These are phyloP conservation scores for Eupithecia dodoneata DNA, from an alignment of 2,888 invertebrate genomes.

Conservation along the genomic window DNA sequence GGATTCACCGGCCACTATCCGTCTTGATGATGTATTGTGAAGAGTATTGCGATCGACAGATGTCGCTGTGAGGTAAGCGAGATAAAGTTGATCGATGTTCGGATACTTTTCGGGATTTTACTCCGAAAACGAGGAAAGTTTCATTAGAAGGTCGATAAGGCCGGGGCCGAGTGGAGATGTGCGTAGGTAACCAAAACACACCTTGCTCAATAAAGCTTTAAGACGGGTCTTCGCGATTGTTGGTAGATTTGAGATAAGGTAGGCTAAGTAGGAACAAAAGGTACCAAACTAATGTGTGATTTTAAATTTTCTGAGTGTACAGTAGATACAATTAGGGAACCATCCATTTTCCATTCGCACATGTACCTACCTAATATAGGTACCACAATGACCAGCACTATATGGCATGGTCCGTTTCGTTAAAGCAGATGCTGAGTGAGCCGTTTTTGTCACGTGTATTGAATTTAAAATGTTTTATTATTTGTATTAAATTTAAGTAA, in stretches of 20 bases:
- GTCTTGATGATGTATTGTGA: constrained; percentile 74
- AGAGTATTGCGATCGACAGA: constrained; percentile 65
- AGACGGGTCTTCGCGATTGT: neutral
- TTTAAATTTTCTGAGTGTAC: no score
- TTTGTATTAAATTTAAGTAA: neutral
- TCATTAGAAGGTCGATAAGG: neutral
- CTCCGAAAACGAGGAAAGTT: neutral
- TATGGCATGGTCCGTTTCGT: neutral
- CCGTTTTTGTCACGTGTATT: neutral
- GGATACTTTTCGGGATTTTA: constrained; percentile 12
- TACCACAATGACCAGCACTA: neutral
- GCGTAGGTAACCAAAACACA: neutral
- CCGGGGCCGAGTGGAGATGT: neutral
- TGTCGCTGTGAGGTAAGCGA: constrained; percentile 52
- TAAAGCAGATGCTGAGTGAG: neutral
- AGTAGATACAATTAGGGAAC: no score
- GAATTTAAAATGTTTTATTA: neutral
- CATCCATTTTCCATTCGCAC: no score
- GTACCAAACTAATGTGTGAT: neutral
- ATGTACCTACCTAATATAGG: no score
- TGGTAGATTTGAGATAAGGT: no score
- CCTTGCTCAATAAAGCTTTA: neutral
- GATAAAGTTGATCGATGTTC: constrained; percentile 27
- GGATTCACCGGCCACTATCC: constrained; percentile 55
- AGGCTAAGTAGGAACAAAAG: no score